These are phyloP conservation scores for Bombus breviceps DNA, from an alignment of 1,140 invertebrate genomes.

Conservation along the genomic window DNA sequence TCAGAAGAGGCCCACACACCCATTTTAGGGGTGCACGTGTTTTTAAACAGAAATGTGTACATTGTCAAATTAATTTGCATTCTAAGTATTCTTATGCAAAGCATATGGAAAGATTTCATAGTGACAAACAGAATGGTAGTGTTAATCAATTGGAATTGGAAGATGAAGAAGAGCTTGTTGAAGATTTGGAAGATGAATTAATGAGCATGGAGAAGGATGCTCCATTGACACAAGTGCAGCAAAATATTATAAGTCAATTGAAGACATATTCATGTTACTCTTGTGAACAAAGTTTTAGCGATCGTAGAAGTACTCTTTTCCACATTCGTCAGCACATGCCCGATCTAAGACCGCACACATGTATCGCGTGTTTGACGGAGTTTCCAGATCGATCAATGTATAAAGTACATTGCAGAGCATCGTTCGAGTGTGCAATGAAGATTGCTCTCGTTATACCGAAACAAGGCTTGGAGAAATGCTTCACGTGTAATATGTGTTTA, in stretches of 20 bases:
- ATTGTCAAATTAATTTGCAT: conserved; percentile 77
- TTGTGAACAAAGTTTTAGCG: conserved; percentile 74
- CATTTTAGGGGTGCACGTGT: conserved; percentile 74
- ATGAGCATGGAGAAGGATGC: conserved; percentile 72
- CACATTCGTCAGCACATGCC: conserved; percentile 81
- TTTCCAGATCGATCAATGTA: conserved; percentile 78
- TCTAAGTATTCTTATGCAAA: conserved; percentile 75
- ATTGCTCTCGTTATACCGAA: conserved; percentile 79
- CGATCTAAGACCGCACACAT: conserved; percentile 77
- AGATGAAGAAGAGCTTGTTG: conserved; percentile 65
- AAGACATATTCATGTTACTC: conserved; percentile 80
- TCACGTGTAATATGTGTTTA: conserved; percentile 81
- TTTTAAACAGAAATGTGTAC: conserved; percentile 75
- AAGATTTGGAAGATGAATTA: conserved; percentile 73
- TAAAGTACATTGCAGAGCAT: conserved; percentile 77
- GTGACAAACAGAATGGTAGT: conserved; percentile 31
- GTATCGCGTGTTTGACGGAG: conserved; percentile 79
- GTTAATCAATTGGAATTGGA: conserved; percentile 34
- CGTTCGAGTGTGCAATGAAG: conserved; percentile 81
- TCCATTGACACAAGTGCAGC: conserved; percentile 76
- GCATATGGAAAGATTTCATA: conserved; percentile 78
- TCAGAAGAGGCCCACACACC: conserved; percentile 70
- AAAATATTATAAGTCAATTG: conserved; percentile 79
- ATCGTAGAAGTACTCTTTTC: conserved; percentile 76
- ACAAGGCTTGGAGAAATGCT: conserved; percentile 77